Conservation (phyloP, 2,797 vertebrate genomes). For the Hemibagrus guttatus region DNA sequence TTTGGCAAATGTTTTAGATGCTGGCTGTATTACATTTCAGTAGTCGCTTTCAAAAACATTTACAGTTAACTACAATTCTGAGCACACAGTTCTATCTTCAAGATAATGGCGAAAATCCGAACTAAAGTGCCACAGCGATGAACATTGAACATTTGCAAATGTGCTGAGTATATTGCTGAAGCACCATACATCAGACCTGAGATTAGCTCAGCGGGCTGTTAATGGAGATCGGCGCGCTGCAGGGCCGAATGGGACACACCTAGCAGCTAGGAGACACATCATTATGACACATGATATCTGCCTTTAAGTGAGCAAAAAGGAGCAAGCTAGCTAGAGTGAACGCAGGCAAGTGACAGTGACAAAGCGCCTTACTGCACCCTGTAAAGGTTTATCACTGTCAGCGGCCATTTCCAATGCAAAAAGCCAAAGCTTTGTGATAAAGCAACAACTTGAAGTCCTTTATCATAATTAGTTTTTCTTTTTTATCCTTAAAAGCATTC, state of each 20-base stretch:
- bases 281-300: conserved; percentile 62
- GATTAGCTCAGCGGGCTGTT: conserved; percentile 39
- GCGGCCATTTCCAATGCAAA: conserved; percentile 74
- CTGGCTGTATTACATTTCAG: background rate
- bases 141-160: conserved; percentile 34
- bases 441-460: conserved; percentile 81
- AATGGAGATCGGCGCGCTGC: conserved; percentile 46
- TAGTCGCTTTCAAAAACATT: background rate
- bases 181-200: conserved; percentile 32
- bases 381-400: conserved; percentile 80
- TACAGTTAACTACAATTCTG: background rate
- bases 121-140: conserved; percentile 26
- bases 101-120: background rate
- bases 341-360: conserved; percentile 75
- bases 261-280: conserved; percentile 56
- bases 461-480: conserved; percentile 86
- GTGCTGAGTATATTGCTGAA: background rate
- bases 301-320: conserved; percentile 51
- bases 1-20: background rate
- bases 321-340: conserved; percentile 44
- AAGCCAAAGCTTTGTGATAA: conserved; percentile 77
- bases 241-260: conserved; percentile 44
- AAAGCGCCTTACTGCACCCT: conserved; percentile 69
- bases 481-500: conserved; percentile 80
- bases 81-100: background rate